These are phyloP conservation scores for Myrmecophaga tridactyla DNA, from an alignment of 2,113 vertebrate species.

Conservation along the genomic window DNA sequence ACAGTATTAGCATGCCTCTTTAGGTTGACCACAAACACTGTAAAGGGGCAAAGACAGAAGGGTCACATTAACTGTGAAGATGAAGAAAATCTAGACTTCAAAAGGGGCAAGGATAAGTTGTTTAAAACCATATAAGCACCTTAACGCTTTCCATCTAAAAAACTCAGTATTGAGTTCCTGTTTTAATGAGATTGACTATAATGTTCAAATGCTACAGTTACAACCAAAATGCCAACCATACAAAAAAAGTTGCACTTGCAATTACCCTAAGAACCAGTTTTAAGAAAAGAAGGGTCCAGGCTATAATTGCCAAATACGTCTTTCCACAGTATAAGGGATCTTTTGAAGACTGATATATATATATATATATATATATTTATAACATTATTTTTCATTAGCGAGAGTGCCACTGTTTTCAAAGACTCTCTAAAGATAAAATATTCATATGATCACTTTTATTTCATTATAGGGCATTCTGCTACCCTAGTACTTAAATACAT, in stretches of 20 bases:
- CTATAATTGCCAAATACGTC: neutral
- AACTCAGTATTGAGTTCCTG: neutral
- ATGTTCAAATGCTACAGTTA: conserved; percentile 26
- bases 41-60: neutral
- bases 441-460: conserved; percentile 6
- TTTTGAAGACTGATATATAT: neutral
- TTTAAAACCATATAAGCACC: neutral
- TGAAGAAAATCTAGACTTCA: neutral
- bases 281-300: neutral
- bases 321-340: conserved; percentile 37
- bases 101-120: neutral
- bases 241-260: neutral
- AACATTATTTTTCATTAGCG: conserved; percentile 11
- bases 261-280: neutral
- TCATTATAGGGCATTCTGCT: neutral
- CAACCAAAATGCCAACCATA: neutral
- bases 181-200: conserved; percentile 26
- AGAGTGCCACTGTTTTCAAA: conserved; percentile 14
- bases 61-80: neutral
- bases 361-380: too few species aligned
- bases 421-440: conserved; percentile 41
- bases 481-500: neutral
- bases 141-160: neutral
- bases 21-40: neutral
- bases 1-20: neutral